Conservation (phyloP, 1,140 invertebrate species). For the Dryas iulia region DNA sequence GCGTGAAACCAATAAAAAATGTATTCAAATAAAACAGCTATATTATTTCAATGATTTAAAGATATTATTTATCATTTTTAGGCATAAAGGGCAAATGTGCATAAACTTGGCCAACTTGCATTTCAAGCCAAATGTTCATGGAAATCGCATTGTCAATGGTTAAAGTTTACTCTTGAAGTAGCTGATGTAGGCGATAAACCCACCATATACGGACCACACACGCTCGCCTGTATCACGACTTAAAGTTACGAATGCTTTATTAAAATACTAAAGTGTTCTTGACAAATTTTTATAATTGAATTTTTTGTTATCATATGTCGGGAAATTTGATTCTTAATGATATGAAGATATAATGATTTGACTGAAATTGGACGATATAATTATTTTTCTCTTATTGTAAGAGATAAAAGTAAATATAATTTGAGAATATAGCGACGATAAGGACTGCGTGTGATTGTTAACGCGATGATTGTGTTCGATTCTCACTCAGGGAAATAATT, state of each 20-base stretch:
- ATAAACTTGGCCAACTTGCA: conserved; percentile 8
- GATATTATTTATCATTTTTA: not conserved
- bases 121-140: conserved; percentile 34
- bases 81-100: conserved; percentile 1
- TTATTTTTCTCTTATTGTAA: too few species aligned
- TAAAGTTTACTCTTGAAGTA: conserved; percentile 37
- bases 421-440: too few species aligned
- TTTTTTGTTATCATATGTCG: not conserved
- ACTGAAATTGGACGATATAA: too few species aligned
- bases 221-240: conserved; percentile 33
- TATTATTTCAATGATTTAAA: not conserved
- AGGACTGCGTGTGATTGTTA: too few species aligned
- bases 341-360: too few species aligned
- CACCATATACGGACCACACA: conserved; percentile 41
- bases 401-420: too few species aligned
- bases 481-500: too few species aligned
- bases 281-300: not conserved
- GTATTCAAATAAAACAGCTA: not conserved
- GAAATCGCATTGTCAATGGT: conserved; percentile 36
- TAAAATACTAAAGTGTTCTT: not conserved
- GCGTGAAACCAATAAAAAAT: too few species aligned
- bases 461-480: too few species aligned
- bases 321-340: too few species aligned
- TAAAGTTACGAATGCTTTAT: conserved; percentile 18
- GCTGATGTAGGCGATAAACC: conserved; percentile 36